Conservation (phyloP, 2,113 vertebrate genomes). For the Mustelus asterias region DNA sequence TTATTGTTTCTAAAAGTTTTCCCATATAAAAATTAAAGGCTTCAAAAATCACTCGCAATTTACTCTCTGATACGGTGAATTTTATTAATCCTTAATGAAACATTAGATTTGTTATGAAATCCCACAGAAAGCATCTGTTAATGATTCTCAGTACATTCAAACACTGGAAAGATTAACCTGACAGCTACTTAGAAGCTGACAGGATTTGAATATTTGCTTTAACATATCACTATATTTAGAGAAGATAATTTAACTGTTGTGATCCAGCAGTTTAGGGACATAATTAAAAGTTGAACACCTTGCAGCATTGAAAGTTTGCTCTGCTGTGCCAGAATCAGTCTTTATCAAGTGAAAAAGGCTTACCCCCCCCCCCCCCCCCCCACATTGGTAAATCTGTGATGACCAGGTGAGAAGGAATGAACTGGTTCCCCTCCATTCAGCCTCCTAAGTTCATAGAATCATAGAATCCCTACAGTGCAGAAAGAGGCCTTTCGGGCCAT, state of each 20-base stretch:
- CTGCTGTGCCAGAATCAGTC: neutral
- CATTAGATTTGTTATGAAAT: conserved; percentile 62
- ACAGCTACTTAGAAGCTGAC: conserved; percentile 7
- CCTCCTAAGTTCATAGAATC: no score
- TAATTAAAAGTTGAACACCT: neutral
- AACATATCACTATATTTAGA: neutral
- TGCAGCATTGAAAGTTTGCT: neutral
- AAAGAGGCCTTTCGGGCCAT: no score
- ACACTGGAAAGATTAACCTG: conserved; percentile 48
- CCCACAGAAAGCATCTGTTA: conserved; percentile 57
- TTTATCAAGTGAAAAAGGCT: neutral
- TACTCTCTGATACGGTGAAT: conserved; percentile 43
- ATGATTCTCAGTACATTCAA: conserved; percentile 65
- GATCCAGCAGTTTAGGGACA: neutral
- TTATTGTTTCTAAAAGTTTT: neutral
- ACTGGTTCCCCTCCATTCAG: no score
- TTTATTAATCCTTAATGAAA: conserved; percentile 59
- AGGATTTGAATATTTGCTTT: neutral
- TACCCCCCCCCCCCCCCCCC: neutral
- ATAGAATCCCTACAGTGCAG: no score
- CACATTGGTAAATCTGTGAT: neutral
- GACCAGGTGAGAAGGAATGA: no score
- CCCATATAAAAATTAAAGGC: neutral
- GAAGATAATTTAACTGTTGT: neutral
- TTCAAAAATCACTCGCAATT: neutral